Evolutionary conservation across 2,113 vertebrate genomes (phyloP).

Genomic region (Thunnus thynnus): DNA sequence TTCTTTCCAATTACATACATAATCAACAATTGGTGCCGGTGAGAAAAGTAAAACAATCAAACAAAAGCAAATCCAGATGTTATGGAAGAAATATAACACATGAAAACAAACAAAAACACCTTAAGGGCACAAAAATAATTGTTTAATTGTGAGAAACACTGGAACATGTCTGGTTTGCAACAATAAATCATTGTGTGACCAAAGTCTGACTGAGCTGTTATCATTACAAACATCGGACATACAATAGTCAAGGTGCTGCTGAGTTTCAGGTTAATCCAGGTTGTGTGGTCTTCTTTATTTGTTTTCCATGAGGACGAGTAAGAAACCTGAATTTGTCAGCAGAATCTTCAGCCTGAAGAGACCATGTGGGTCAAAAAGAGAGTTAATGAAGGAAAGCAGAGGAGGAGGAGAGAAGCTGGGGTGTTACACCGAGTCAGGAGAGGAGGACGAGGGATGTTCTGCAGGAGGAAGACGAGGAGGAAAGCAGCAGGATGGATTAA

Average conservation of each 20-base stretch:
- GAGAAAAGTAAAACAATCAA: too few relatives aligned
- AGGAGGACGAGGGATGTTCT: slow-evolving; percentile 26
- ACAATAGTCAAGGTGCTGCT: background rate
- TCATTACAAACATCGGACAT: background rate
- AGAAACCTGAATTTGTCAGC: slow-evolving; percentile 30
- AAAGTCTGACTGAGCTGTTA: too few relatives aligned
- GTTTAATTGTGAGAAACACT: too few relatives aligned
- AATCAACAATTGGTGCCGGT: too few relatives aligned
- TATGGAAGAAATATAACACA: too few relatives aligned
- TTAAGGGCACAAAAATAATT: too few relatives aligned
- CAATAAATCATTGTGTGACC: too few relatives aligned
- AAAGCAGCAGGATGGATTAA: slow-evolving; percentile 53
- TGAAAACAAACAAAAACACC: too few relatives aligned
- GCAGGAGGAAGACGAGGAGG: slow-evolving; percentile 13
- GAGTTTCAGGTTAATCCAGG: background rate
- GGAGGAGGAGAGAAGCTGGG: background rate
- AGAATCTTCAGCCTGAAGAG: slow-evolving; percentile 4
- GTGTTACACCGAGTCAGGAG: slow-evolving; percentile 24
- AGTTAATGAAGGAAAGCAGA: slow-evolving; percentile 6
- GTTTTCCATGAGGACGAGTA: background rate
- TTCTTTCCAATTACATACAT: too few relatives aligned
- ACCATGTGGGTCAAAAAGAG: background rate
- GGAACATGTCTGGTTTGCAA: too few relatives aligned
- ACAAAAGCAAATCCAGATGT: too few relatives aligned
- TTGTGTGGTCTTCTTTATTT: slow-evolving; percentile 3